Base-by-base conservation (phyloP, 2,113 vertebrate genomes). In the Merops nubicus region DNA sequence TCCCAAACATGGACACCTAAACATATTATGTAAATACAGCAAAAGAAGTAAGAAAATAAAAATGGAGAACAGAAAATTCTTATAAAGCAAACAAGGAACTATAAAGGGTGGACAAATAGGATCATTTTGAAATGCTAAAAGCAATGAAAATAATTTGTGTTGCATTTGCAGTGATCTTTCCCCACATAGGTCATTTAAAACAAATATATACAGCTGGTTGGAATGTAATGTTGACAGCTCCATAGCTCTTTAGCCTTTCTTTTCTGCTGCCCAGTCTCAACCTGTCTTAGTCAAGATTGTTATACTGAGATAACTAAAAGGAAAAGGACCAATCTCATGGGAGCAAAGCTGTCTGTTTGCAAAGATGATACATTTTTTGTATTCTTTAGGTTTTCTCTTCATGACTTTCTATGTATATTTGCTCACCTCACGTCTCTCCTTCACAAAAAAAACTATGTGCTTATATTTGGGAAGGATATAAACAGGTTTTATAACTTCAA, bases 281-380 rank as follows among this genome's bases (percentile, higher is more conserved):
- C 11, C 34, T 57, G 28, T 21, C n/a, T 65, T 51, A 53, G 31
- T 67, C 69, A 72, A 48, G 42, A 88, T 8, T 15, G 47, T 36
- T 34, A 33, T 20, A 43, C 3, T 0, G 0, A 90, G 25, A 67
- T 40, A 57, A 53, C 6, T 53, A 38, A 80, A 92, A 80, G 18
- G 51, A 83, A 53, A 84, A 59, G 5, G 8, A 91, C 12, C 8
- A 68, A 45, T 38, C 22, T 65, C 45, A 51, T 28, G n/a, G 28
- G 4, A 85, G 7, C 5, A 64, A 82, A 67, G 22, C 20, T 42
- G 22, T n/a, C 51, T 87, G 13, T 74, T 85, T 82, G 78, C 9
- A 73, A 45, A 77, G 21, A 36, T 1, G 0, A 48, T 17, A n/a
- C 2, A 1, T 40, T 56, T 68, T 34, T 42, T 29, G 3, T 36